phyloP scores from a whole-genome alignment of 2,888 invertebrate genomes.

The Phortica magna region DNA sequence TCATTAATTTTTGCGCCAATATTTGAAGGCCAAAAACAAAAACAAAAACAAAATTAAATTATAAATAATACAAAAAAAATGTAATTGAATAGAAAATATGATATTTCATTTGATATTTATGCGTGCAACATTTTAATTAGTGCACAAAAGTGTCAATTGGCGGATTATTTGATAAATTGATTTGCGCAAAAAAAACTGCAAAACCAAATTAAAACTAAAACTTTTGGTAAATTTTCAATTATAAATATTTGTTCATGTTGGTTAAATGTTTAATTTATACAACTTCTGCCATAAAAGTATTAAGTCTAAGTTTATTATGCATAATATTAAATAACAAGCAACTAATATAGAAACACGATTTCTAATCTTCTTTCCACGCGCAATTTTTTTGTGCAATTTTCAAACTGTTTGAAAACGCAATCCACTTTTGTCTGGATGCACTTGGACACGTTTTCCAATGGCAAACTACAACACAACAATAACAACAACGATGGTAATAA shows the following conservation, averaged over 20 bases:
- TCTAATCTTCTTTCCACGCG: background rate
- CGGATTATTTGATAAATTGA: background rate
- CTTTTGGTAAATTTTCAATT: too few relatives aligned
- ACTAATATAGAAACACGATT: background rate
- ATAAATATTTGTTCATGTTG: background rate
- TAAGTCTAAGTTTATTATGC: background rate
- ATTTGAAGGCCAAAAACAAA: background rate
- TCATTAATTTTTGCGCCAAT: slow-evolving; percentile 3
- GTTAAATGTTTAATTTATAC: background rate
- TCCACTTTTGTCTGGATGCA: slow-evolving; percentile 33
- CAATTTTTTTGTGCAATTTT: background rate
- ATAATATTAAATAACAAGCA: background rate
- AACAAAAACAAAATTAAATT: background rate
- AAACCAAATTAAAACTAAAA: too few relatives aligned
- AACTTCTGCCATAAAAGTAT: background rate
- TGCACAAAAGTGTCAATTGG: background rate
- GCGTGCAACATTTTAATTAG: slow-evolving; percentile 10
- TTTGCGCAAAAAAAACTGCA: too few relatives aligned
- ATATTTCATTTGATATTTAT: slow-evolving; percentile 6
- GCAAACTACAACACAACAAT: slow-evolving; percentile 16
- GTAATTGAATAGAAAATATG: slow-evolving; percentile 2
- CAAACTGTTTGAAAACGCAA: background rate
- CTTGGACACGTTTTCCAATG: slow-evolving; percentile 68
- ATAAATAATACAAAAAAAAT: background rate
- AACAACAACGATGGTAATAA: slow-evolving; percentile 15